Conservation (phyloP, 2,888 invertebrate genomes). For the Clunio marinus region DNA sequence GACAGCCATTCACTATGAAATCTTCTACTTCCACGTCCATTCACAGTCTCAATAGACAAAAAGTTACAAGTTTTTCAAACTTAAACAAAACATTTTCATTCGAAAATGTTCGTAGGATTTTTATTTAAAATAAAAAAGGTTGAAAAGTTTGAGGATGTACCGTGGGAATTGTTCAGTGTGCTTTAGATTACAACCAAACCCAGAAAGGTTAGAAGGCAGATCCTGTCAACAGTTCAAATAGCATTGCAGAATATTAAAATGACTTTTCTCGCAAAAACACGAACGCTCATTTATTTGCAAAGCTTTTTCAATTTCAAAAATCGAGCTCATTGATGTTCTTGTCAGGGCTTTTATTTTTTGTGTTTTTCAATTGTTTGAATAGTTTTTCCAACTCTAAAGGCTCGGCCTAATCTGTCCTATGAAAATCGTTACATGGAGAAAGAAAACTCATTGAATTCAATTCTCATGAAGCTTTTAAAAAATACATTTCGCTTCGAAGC, state of each 20-base stretch:
- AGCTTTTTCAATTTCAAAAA: no score
- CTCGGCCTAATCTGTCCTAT: no score
- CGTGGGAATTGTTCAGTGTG: constrained; percentile 11
- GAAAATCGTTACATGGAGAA: background rate
- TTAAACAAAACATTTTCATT: constrained; percentile 1
- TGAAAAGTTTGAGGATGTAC: background rate
- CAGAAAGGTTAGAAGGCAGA: no score
- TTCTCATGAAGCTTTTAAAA: background rate
- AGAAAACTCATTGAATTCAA: background rate
- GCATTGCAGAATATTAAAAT: no score
- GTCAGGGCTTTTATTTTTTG: no score
- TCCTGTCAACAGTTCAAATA: no score
- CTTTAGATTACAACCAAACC: background rate
- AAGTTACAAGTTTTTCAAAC: background rate
- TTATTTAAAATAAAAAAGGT: background rate
- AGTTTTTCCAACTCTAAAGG: no score
- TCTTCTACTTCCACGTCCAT: background rate
- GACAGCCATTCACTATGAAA: background rate
- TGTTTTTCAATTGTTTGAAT: no score
- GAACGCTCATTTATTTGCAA: background rate
- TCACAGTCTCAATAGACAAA: background rate
- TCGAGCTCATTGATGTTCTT: no score
- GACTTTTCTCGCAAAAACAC: background rate
- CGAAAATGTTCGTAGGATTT: background rate
- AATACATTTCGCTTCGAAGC: background rate